A percentile compares a stretch with the other conserved stretches of the same genome.
Evolutionary conservation across 2,888 invertebrate genomes (phyloP).

Genomic region (Platycheirus albimanus): DNA sequence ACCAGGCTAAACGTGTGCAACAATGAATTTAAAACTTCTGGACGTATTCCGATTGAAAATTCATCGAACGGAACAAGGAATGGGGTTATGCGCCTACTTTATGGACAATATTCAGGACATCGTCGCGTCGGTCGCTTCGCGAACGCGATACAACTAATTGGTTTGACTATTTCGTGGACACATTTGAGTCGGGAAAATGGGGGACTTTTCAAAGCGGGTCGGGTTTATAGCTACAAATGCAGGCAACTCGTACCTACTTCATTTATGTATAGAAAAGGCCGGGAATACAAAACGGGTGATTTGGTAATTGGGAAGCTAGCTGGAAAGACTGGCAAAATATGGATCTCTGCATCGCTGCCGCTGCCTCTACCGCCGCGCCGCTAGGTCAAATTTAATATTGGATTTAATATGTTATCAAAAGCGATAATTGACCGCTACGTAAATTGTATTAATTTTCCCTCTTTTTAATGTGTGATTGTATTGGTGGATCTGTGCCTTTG

Average conservation of each 20-base stretch:
- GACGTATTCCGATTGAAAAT: constrained; percentile 70
- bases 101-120: constrained; percentile 60
- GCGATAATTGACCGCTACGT: constrained; percentile 74
- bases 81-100: constrained; percentile 27
- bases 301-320: constrained; percentile 64
- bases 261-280: background rate
- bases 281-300: constrained; percentile 42
- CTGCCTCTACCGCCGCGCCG: too few species aligned
- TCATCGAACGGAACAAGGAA: constrained; percentile 65
- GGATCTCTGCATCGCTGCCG: constrained; percentile 53
- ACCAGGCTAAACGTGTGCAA: constrained; percentile 52
- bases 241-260: too few species aligned
- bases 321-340: constrained; percentile 45
- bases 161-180: constrained; percentile 59
- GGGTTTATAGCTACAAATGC: too few species aligned
- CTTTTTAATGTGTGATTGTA: constrained; percentile 29
- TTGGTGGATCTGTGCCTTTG: constrained; percentile 12
- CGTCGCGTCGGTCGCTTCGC: constrained; percentile 36
- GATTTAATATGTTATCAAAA: constrained; percentile 75
- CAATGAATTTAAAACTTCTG: constrained; percentile 71
- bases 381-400: constrained; percentile 72
- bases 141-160: constrained; percentile 69
- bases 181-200: constrained; percentile 20
- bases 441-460: constrained; percentile 73
- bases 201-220: too few species aligned